Evolutionary conservation across 2,888 invertebrate species (phyloP).

Genomic region (Imbricaverruca yamaguchii): DNA sequence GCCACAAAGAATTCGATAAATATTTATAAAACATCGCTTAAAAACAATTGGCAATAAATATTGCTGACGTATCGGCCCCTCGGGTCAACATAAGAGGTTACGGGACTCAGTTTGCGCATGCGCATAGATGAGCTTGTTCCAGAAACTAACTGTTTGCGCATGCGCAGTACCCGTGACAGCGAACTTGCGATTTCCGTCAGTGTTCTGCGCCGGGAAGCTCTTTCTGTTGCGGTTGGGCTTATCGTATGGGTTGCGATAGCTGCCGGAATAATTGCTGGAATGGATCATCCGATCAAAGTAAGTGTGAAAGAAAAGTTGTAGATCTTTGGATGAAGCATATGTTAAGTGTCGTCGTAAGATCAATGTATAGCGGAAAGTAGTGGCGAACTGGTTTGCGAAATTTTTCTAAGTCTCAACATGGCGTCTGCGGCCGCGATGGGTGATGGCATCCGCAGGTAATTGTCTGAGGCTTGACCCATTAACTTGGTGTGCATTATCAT

Average conservation of each 20-base stretch:
- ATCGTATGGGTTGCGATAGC: background rate
- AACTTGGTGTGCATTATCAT: too few species aligned
- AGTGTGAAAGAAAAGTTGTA: background rate
- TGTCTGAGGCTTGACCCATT: too few species aligned
- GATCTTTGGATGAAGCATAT: too few species aligned
- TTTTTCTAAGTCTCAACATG: slow-evolving; percentile 79
- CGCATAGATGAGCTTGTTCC: background rate
- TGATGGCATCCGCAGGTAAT: too few species aligned
- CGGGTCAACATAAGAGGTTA: too few species aligned
- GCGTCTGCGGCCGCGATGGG: slow-evolving; percentile 41
- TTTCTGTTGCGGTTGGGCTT: background rate
- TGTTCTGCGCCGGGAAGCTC: background rate
- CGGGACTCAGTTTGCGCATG: background rate
- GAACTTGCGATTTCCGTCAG: background rate
- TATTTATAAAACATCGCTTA: too few species aligned
- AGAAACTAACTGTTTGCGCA: background rate
- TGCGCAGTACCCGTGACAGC: background rate
- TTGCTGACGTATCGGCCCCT: too few species aligned
- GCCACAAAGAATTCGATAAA: too few species aligned
- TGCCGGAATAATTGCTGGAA: background rate
- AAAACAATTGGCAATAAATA: too few species aligned
- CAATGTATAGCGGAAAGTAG: background rate
- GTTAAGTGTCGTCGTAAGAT: too few species aligned
- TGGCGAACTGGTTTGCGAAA: slow-evolving; percentile 39
- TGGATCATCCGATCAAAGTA: background rate